Conservation (phyloP, 2,888 invertebrate genomes). For the Argynnis bischoffii region DNA sequence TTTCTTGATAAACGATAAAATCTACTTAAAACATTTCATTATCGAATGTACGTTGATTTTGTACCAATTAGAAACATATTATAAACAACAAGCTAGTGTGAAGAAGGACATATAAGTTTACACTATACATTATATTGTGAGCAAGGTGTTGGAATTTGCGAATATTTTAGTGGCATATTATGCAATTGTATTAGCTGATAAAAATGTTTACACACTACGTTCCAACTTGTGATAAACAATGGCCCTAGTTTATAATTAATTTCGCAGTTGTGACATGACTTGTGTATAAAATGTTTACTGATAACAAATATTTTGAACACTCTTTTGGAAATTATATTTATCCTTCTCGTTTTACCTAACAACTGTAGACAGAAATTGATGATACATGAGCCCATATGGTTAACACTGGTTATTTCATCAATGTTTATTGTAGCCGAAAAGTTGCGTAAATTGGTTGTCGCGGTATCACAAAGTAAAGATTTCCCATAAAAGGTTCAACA, state of each 20-base stretch:
- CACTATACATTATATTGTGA: slow-evolving; percentile 36
- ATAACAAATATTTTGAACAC: too few relatives aligned
- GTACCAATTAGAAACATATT: slow-evolving; percentile 8
- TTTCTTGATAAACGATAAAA: background rate
- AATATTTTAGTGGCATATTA: slow-evolving; percentile 50
- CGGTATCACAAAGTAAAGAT: slow-evolving; percentile 58
- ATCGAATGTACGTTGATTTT: background rate
- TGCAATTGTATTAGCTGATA: slow-evolving; percentile 67
- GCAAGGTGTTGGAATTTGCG: slow-evolving; percentile 43
- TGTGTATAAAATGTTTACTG: slow-evolving; percentile 42
- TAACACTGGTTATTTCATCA: slow-evolving; percentile 46
- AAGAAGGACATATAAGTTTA: slow-evolving; percentile 41
- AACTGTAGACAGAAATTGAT: slow-evolving; percentile 28
- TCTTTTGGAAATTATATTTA: too few relatives aligned
- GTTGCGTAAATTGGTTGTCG: slow-evolving; percentile 42
- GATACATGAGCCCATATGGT: slow-evolving; percentile 33
- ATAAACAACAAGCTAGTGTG: slow-evolving; percentile 27
- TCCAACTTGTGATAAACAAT: slow-evolving; percentile 50
- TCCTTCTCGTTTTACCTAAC: background rate
- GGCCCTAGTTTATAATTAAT: slow-evolving; percentile 43
- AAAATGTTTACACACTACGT: slow-evolving; percentile 63
- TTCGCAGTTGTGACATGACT: slow-evolving; percentile 26
- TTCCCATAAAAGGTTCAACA: slow-evolving; percentile 65
- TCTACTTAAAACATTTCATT: background rate
- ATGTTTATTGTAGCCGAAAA: slow-evolving; percentile 49